A percentile compares a stretch with the other conserved stretches of the same genome.
phyloP scores from a whole-genome alignment of 2,113 vertebrate species.

The Entelurus aequoreus region DNA sequence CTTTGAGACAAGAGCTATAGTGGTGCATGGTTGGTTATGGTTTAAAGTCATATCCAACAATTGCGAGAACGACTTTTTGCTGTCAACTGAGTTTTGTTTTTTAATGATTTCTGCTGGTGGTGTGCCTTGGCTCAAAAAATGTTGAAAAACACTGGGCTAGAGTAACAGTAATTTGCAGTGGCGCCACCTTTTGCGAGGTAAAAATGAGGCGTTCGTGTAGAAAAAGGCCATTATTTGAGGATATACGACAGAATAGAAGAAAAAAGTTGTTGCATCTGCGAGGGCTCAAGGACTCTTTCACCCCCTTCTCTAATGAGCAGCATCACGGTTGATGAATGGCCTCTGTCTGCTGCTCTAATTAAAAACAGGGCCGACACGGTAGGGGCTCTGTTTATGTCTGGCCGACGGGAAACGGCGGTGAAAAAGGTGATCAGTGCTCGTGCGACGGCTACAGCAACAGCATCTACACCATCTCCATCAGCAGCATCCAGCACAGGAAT shows the following conservation, averaged over 20 bases:
- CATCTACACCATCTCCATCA: conserved; percentile 90
- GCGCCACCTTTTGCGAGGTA: neutral
- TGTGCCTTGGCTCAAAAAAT: too few species aligned
- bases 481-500: conserved; percentile 72
- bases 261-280: neutral
- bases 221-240: neutral
- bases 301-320: conserved; percentile 23
- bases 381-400: conserved; percentile 90
- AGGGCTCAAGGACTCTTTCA: conserved; percentile 19
- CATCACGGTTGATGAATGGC: conserved; percentile 31
- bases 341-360: conserved; percentile 22
- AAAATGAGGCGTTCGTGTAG: neutral
- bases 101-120: too few species aligned
- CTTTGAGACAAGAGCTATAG: too few species aligned
- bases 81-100: too few species aligned
- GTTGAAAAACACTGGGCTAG: too few species aligned
- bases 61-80: too few species aligned
- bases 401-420: conserved; percentile 87
- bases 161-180: too few species aligned
- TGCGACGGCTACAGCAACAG: conserved; percentile 93
- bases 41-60: too few species aligned
- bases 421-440: conserved; percentile 85
- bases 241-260: neutral
- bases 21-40: too few species aligned
- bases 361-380: conserved; percentile 77